Evolutionary conservation across 2,888 invertebrate genomes (phyloP), one percentile per base, ranked within the genome.

Genomic region (Sympetrum striolatum): DNA sequence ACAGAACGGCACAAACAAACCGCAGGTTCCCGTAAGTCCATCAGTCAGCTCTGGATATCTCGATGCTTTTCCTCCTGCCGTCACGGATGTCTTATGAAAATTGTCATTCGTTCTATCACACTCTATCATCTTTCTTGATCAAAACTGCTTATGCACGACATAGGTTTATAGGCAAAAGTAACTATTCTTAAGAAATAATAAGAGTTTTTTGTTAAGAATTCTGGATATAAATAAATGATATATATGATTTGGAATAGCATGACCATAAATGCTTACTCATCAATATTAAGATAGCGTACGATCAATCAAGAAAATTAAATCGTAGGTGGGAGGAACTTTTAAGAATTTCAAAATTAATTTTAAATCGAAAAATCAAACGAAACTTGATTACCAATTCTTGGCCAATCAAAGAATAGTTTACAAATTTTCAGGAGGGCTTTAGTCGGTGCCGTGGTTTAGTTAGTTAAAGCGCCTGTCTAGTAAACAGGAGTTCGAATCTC

Each of bases 401-500:
- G 4, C n/a, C 4, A 64, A 8, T 4, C 8, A n/a, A 64, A n/a
- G 25, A 2, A n/a, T n/a, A n/a, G 22, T 22, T 2, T 18, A 53
- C 31, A n/a, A 58, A 3, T 2, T 18, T 15, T 5, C 31, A 25
- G 2, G 8, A 5, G 4, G 22, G 25, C 2, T 1, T 53, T 8
- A 82, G 6, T 2, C 10, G 82, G 82, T 58, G 82, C 82, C 82
- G 82, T 82, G 82, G 82, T 58, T 82, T 82, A 82, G 82, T 82
- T 82, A 58, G 82, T 82, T 82, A 82, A 82, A 82, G 82, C 82
- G 82, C 58, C 82, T 82, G 82, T 82, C 82, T 82, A 82, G 82
- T 82, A 82, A 82, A 82, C 82, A 82, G 82, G 82, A 82, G 82
- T 82, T 82, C 58, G 82, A 82, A 82, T 82, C 82, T 82, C 82